Percentiles rank a stretch among this genome's conserved stretches.
Conservation (phyloP, 2,797 vertebrate genomes). For the Bradypus variegatus region DNA sequence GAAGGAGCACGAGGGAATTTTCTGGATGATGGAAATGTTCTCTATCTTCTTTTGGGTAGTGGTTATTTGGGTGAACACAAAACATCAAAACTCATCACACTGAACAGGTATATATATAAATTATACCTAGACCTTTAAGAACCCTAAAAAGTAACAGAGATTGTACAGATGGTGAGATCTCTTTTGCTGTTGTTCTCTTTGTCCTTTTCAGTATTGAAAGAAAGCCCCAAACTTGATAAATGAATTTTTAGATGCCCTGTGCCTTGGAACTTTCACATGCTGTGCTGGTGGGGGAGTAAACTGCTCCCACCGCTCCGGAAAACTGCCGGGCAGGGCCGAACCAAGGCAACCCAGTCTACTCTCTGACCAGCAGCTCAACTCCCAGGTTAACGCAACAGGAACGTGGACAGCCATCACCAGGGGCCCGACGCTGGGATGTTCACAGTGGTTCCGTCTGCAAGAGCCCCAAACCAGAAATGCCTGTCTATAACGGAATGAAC, state of each 20-base stretch:
- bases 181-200: neutral
- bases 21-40: neutral
- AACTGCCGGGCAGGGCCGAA: rapidly evolving
- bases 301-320: neutral
- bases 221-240: neutral
- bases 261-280: neutral
- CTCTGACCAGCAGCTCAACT: neutral
- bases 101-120: too few relatives aligned
- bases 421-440: neutral
- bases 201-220: neutral
- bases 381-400: neutral
- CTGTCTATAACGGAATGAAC: neutral
- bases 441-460: neutral
- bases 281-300: neutral
- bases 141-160: neutral
- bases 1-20: neutral
- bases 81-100: neutral
- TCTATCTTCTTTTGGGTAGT: neutral
- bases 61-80: neutral
- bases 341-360: too few relatives aligned
- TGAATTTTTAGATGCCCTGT: neutral
- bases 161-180: neutral
- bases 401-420: neutral
- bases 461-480: neutral
- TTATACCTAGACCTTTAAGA: neutral